phyloP scores from a whole-genome alignment of 2,113 vertebrate species.

The Poecile atricapillus region DNA sequence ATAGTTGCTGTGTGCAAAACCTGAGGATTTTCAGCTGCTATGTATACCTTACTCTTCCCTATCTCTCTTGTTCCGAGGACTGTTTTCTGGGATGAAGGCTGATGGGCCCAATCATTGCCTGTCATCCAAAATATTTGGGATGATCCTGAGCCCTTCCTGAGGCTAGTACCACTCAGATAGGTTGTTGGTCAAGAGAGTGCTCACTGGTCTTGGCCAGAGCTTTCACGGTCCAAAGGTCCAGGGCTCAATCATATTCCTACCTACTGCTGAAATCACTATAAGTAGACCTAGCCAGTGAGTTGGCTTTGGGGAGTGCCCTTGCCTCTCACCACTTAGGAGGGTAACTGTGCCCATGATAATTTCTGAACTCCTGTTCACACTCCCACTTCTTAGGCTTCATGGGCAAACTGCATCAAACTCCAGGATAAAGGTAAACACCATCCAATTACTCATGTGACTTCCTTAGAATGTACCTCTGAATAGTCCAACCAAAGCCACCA shows the following conservation, averaged over 20 bases:
- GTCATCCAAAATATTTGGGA: background rate
- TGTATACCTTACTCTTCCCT: background rate
- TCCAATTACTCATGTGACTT: background rate
- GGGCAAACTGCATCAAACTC: background rate
- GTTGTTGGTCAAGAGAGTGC: background rate
- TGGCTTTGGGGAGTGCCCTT: background rate
- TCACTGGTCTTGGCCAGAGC: background rate
- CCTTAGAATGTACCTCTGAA: background rate
- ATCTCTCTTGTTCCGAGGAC: background rate
- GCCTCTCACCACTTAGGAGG: background rate
- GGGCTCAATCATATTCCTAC: background rate
- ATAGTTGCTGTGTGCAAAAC: background rate
- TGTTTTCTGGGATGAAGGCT: background rate
- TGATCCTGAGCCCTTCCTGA: background rate
- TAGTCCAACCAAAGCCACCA: background rate
- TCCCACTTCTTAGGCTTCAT: background rate
- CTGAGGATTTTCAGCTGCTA: background rate
- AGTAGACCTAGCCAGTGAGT: background rate
- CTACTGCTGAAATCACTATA: background rate
- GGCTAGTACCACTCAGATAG: background rate
- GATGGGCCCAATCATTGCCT: background rate
- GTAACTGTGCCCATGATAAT: background rate
- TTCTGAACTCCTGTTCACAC: background rate
- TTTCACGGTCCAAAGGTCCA: background rate
- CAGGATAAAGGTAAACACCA: background rate